Conservation (phyloP, 2,797 vertebrate genomes). For the Xiphorhynchus erythropygius region DNA sequence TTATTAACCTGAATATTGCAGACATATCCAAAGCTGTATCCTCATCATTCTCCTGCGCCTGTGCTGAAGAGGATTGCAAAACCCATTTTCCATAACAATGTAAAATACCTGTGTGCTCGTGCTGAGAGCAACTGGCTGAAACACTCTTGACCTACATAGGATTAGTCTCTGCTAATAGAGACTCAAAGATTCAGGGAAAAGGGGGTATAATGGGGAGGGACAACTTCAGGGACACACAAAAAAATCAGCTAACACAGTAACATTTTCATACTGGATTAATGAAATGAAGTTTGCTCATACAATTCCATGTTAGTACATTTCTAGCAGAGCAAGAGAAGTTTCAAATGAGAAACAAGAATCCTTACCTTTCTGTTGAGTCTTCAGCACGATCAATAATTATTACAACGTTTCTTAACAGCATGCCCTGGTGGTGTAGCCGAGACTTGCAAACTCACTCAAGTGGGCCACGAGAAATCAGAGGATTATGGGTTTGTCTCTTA, state of each 20-base stretch:
- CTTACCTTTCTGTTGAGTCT: neutral
- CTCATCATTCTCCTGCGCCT: neutral
- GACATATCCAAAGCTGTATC: neutral
- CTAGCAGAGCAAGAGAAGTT: neutral
- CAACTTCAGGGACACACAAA: neutral
- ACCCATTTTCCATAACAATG: neutral
- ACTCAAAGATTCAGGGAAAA: neutral
- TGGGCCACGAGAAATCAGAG: neutral
- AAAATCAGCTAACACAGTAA: neutral
- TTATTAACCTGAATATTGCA: neutral
- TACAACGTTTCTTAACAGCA: neutral
- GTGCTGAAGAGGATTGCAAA: neutral
- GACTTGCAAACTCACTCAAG: neutral
- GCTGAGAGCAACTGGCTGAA: neutral
- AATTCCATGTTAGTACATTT: neutral
- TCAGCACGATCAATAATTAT: neutral
- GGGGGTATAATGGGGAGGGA: rapidly evolving
- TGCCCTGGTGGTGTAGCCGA: neutral
- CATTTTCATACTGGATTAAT: neutral
- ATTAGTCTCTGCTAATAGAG: neutral
- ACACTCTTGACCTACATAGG: neutral
- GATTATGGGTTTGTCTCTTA: neutral
- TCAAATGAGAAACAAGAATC: neutral
- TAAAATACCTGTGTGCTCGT: neutral
- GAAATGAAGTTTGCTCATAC: neutral